Percentiles rank a stretch among this genome's conserved stretches.
These are phyloP conservation scores for Lepus timidus DNA, from an alignment of 2,113 vertebrate genomes.

Conservation along the genomic window DNA sequence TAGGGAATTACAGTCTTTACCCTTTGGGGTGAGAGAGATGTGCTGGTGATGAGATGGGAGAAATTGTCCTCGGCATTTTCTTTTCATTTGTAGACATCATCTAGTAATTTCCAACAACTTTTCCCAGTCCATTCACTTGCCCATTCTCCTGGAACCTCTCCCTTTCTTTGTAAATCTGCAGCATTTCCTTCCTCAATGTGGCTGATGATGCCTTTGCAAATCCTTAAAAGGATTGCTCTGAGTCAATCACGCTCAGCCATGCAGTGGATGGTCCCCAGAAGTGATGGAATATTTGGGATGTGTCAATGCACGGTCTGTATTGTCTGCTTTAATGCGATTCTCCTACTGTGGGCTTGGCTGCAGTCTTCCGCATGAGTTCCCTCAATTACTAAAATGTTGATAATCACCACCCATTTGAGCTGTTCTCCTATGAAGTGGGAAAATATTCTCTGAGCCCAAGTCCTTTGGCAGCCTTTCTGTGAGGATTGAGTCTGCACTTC, in stretches of 20 bases:
- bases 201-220: not conserved
- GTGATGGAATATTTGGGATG: not conserved
- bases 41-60: too few species aligned
- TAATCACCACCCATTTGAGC: not conserved
- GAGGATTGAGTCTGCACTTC: not conserved
- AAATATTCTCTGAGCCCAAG: not conserved
- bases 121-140: too few species aligned
- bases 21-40: not conserved
- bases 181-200: too few species aligned
- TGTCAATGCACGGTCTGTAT: not conserved
- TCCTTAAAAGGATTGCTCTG: not conserved
- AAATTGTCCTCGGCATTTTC: not conserved
- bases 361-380: not conserved
- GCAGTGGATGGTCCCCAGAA: not conserved
- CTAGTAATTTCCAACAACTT: too few species aligned
- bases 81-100: not conserved
- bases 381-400: not conserved
- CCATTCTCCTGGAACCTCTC: too few species aligned
- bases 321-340: not conserved
- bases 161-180: too few species aligned
- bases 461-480: not conserved
- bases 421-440: not conserved
- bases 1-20: fast-evolving
- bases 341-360: fast-evolving
- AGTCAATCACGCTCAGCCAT: not conserved